phyloP scores from a whole-genome alignment of 2,797 vertebrate species.

The Sebastes iracundus region DNA sequence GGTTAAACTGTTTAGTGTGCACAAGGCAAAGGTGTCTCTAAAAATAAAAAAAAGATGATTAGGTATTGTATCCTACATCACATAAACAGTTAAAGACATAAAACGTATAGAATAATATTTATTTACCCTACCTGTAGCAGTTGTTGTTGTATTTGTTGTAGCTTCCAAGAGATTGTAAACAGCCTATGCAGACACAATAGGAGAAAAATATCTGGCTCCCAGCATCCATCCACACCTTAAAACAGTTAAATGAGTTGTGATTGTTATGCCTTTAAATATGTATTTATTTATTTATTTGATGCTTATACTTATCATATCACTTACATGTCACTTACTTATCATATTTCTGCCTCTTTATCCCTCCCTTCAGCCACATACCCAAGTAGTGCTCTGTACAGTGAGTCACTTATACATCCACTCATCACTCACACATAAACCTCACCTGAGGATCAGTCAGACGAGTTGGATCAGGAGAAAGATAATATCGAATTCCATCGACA shows the following conservation, averaged over 20 bases:
- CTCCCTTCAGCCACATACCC: too few relatives aligned
- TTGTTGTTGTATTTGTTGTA: neutral
- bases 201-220: neutral
- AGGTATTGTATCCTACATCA: neutral
- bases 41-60: neutral
- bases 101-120: neutral
- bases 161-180: neutral
- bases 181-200: neutral
- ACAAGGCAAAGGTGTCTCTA: neutral
- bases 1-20: neutral
- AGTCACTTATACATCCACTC: too few relatives aligned
- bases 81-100: neutral
- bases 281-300: neutral
- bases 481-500: conserved; percentile 87
- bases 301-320: neutral
- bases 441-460: conserved; percentile 86
- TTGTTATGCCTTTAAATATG: neutral
- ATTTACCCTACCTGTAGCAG: neutral
- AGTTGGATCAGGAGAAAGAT: conserved; percentile 89
- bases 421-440: neutral
- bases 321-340: too few relatives aligned
- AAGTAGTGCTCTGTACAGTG: neutral
- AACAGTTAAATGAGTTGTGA: neutral
- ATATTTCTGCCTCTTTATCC: too few relatives aligned
- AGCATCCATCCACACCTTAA: neutral